Evolutionary conservation across 2,888 invertebrate species (phyloP).

Genomic region (Biston betularia): DNA sequence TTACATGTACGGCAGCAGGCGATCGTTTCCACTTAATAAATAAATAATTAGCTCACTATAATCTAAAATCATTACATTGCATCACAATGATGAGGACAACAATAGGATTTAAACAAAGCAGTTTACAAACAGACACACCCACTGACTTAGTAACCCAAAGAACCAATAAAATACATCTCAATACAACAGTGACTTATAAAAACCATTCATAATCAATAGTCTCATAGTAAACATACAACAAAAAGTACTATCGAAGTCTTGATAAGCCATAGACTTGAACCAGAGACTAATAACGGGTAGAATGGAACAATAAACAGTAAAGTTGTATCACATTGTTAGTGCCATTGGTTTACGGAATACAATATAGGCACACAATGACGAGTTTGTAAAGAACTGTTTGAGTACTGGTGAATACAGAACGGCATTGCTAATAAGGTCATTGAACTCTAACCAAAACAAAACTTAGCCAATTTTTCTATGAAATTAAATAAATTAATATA

Average conservation of each 20-base stretch:
- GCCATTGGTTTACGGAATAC: constrained; percentile 70
- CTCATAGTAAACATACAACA: constrained; percentile 24
- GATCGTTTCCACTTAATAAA: constrained; percentile 4
- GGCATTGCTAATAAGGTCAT: constrained; percentile 65
- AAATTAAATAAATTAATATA: background rate
- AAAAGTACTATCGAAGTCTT: constrained; percentile 57
- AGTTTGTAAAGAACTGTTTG: constrained; percentile 69
- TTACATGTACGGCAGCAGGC: constrained; percentile 1
- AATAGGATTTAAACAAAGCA: constrained; percentile 38
- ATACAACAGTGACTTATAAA: constrained; percentile 75
- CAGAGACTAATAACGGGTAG: constrained; percentile 63
- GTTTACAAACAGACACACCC: constrained; percentile 57
- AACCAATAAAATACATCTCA: constrained; percentile 69
- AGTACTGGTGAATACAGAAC: constrained; percentile 67
- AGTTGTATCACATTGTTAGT: constrained; percentile 64
- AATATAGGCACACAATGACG: constrained; percentile 68
- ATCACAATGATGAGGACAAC: constrained; percentile 48
- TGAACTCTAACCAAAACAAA: constrained; percentile 54
- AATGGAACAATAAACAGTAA: constrained; percentile 60
- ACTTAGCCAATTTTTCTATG: background rate
- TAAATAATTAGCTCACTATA: constrained; percentile 17
- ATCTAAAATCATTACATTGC: constrained; percentile 25
- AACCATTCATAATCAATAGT: constrained; percentile 54
- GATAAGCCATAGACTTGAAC: constrained; percentile 61
- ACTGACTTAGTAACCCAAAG: constrained; percentile 71